phyloP scores from a whole-genome alignment of 2,113 vertebrate genomes.

The Colaptes auratus region DNA sequence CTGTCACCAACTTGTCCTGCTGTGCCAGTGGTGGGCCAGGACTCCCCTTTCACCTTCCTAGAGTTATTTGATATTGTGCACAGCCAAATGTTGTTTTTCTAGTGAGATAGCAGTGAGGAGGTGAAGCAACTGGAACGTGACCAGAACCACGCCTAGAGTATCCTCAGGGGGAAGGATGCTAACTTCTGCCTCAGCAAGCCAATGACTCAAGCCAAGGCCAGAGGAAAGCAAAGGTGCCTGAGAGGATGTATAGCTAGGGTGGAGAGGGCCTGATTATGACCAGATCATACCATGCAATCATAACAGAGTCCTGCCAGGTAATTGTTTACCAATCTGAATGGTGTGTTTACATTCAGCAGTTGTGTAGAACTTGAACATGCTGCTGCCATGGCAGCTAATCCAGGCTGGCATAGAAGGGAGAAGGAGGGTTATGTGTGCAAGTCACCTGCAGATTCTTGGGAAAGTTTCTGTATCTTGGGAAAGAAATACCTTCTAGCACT shows the following conservation, averaged over 20 bases:
- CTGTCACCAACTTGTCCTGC: background rate
- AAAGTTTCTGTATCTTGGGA: background rate
- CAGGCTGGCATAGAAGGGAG: background rate
- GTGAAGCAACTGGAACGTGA: background rate
- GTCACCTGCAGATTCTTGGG: background rate
- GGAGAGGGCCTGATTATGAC: background rate
- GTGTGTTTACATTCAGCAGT: slow-evolving; percentile 36
- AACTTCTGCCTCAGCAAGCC: background rate
- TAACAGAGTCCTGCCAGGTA: slow-evolving; percentile 3
- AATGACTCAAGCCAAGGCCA: background rate
- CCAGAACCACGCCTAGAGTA: background rate
- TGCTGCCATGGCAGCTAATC: slow-evolving; percentile 56
- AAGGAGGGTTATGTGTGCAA: background rate
- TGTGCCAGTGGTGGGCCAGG: background rate
- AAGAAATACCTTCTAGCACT: background rate
- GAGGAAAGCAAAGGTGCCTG: background rate
- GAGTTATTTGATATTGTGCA: background rate
- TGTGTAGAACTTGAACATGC: background rate
- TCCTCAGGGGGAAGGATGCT: background rate
- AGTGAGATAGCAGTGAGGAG: background rate
- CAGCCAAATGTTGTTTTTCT: background rate
- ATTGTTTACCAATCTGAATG: slow-evolving; percentile 24
- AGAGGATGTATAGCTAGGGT: background rate
- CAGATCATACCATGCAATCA: background rate
- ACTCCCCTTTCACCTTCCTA: background rate